Percentiles rank a stretch among this genome's conserved stretches.
Evolutionary conservation across 2,888 invertebrate genomes (phyloP).

Genomic region (Hirtodrosophila confusa): DNA sequence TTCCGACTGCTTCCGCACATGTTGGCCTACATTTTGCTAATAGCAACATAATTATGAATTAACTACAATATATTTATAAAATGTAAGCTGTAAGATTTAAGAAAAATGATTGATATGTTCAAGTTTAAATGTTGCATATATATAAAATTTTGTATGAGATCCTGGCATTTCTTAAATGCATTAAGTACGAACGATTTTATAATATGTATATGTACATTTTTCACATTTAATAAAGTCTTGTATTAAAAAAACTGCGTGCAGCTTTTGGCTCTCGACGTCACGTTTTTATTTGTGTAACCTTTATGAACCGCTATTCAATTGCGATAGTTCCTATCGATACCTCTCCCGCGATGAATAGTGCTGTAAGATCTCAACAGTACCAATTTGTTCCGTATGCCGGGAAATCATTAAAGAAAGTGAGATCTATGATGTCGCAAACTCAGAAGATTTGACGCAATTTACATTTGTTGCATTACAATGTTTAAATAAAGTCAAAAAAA

Average conservation of each 20-base stretch:
- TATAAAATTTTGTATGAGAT: constrained; percentile 39
- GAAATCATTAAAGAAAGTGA: no score
- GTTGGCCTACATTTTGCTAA: constrained; percentile 46
- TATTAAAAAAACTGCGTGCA: constrained; percentile 12
- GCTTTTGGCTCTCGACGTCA: no score
- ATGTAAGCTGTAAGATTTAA: constrained; percentile 12
- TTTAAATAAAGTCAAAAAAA: no score
- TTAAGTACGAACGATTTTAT: constrained; percentile 32
- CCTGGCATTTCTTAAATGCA: constrained; percentile 22
- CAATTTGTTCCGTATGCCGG: no score
- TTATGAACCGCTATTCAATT: no score
- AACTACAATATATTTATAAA: constrained; percentile 6
- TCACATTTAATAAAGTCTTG: constrained; percentile 43
- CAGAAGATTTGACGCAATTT: no score
- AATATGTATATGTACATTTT: constrained; percentile 34
- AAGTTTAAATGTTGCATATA: constrained; percentile 59
- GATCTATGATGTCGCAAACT: no score
- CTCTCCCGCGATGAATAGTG: no score
- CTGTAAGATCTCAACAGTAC: no score
- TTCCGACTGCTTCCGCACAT: constrained; percentile 44
- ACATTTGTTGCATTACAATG: no score
- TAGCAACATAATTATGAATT: constrained; percentile 28
- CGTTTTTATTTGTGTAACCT: no score
- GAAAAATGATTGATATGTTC: constrained; percentile 36
- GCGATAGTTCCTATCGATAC: no score